Base-by-base conservation (phyloP, 2,888 invertebrate genomes). In the Cordylochernes scorpioides region DNA sequence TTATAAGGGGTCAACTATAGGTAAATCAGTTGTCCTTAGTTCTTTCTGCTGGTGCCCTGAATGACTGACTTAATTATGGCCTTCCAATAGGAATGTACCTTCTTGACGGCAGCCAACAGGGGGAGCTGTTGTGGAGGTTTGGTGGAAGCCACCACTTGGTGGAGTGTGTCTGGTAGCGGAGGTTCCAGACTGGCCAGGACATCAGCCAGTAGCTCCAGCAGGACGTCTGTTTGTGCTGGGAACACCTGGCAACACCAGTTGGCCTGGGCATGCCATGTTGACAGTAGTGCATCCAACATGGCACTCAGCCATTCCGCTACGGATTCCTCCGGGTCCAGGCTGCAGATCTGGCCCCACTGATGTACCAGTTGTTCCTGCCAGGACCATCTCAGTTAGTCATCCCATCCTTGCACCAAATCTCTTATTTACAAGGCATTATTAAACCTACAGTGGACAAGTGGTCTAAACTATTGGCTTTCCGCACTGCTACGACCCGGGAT, bases 181-280 rank as follows among this genome's bases (percentile, higher is more conserved):
- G 69, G 69, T 45, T 69, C 66, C 30, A 71, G 51, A 35, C 59
- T 58, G 3, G 51, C 51, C 19, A 71, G 47, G 1, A 65, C 59
- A 44, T 70, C 68, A 4, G 63, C 53, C 24, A 71, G 47, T 19
- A 61, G 58, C 28, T 54, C 51, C n/a, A 46, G 33, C 22, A 57
- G 57, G 2, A 59, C 49, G 1, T 59, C 52, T 6, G 58, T 46
- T 13, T 60, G 58, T 17, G 60, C 56, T 1, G 58, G 50, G 45
- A 71, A 69, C n/a, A 70, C 65, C 43, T 64, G 62, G 32, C 57
- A 56, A 42, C 65, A 67, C 67, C 68, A 71, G 47, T 65, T 65
- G 16, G 63, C 64, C 54, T 75, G 73, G 12, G 65, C 61, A 41
- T 71, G 68, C 63, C 70, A 70, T 37, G 64, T 63, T 8, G 67